phyloP scores from a whole-genome alignment of 2,888 invertebrate species.

The Pseudoips prasinana region DNA sequence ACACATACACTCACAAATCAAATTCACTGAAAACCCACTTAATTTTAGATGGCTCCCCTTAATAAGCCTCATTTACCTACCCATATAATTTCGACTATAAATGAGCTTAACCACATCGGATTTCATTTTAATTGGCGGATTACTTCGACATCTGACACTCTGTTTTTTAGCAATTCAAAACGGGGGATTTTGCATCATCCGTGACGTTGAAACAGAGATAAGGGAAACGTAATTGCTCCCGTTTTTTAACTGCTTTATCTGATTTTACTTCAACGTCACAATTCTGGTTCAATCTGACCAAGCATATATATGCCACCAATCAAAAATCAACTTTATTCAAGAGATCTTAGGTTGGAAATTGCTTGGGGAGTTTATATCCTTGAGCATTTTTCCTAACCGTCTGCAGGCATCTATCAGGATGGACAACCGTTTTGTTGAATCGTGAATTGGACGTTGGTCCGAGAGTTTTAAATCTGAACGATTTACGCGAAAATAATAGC shows the following conservation, averaged over 20 bases:
- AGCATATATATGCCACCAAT: slow-evolving; percentile 24
- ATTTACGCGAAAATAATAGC: slow-evolving; percentile 74
- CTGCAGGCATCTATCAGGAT: slow-evolving; percentile 70
- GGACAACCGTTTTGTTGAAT: slow-evolving; percentile 78
- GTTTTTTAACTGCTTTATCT: slow-evolving; percentile 77
- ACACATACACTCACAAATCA: too few relatives aligned
- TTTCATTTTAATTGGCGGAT: slow-evolving; percentile 72
- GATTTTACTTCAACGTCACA: slow-evolving; percentile 60
- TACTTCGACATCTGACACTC: slow-evolving; percentile 57
- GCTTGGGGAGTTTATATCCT: slow-evolving; percentile 5
- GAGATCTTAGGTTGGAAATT: slow-evolving; percentile 26
- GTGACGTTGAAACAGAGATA: slow-evolving; percentile 58
- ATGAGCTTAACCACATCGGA: slow-evolving; percentile 42
- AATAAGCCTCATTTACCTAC: slow-evolving; percentile 21
- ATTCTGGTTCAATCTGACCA: slow-evolving; percentile 47
- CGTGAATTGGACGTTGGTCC: slow-evolving; percentile 66
- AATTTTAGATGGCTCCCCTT: too few relatives aligned
- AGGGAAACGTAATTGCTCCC: slow-evolving; percentile 70
- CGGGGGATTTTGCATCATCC: slow-evolving; percentile 45
- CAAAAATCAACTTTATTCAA: slow-evolving; percentile 31
- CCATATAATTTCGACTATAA: slow-evolving; percentile 32
- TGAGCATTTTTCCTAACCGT: slow-evolving; percentile 41
- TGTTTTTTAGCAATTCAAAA: slow-evolving; percentile 59
- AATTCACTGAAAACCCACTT: too few relatives aligned
- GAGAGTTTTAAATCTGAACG: slow-evolving; percentile 70